Base-by-base conservation (phyloP, 2,888 invertebrate genomes). In the Hedya salicella region DNA sequence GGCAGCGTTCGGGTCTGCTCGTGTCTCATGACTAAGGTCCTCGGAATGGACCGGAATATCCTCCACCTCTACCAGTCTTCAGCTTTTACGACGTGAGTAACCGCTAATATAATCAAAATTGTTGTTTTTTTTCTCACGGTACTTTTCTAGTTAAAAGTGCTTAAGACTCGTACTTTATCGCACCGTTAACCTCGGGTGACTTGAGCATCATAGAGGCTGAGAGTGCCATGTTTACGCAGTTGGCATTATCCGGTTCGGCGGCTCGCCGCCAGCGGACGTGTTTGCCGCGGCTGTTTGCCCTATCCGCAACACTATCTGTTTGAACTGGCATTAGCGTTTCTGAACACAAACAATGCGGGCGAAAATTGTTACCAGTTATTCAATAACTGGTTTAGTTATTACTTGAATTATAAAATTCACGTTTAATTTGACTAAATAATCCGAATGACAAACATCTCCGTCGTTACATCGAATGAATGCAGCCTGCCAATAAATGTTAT, bases 291-390 rank as follows among this genome's bases (percentile, higher is more conserved):
- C 76, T 87, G 84, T 87, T 86, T 86, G 85, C 77, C 76, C 79
- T 83, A 83, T 85, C 83, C 81, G 74, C 75, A 75, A 73, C 80
- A 79, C 77, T 80, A 83, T 85, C 83, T 86, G 83, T 88, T 87
- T 87, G 82, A 73, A 75, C 79, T 75, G 73, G 80, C 80, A 85
- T 87, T 82, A 87, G 79, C 76, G 78, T 74, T 74, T 75, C 64
- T 17, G 30, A 59, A 59, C 75, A 72, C 77, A 77, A 75, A 78
- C 75, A 74, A 68, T 72, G 69, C 68, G 48, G 66, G 73, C 71
- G 71, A 73, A 73, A 75, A 69, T 70, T 50, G 25, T 49, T 9
- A 42, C 64, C 62, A 67, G 48, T 62, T 57, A 46, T 57, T 63
- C 49, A 49, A 57, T 49, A 57, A 46, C 44, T 32, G n/a, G 17